Evolutionary conservation across 2,888 invertebrate species (phyloP), one percentile per base, ranked within the genome.

Genomic region (Drosophila tanythrix): DNA sequence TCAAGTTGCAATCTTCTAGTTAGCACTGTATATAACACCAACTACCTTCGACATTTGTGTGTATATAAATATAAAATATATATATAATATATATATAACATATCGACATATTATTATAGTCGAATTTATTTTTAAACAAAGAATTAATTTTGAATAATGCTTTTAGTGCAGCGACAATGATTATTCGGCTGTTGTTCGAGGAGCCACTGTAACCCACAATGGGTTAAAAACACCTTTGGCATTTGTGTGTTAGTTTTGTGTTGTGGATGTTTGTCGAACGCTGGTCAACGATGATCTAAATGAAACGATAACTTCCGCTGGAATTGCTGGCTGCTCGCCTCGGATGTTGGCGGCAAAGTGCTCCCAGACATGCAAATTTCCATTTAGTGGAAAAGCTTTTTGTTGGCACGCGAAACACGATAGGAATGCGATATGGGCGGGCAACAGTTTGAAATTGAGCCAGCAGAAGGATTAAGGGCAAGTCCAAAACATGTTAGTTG

Each of bases 361-460:
- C 71, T 46, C 60, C 52, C 68, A 67, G 77, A 87, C 86, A 90
- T 87, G 86, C 90, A 75, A 87, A 84, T 90, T 78, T 79, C 52
- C 77, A 87, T 77, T 87, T 87, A 87, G 72, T 73, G 70, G 60
- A 46, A 87, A 89, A 87, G 88, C 67, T 71, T 81, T 81, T 79
- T 62, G 62, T 48, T 59, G 61, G 65, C 76, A 68, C 60, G 57
- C 60, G 56, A 55, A 76, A 68, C 57, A 53, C 55, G 64, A 58
- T 46, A 21, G 11, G 38, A 52, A 52, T 35, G 36, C 29, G 27
- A 63, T 56, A 62, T 50, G 58, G 62, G 53, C 61, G 40, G 73
- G 53, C 73, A 72, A 78, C 74, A 68, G 69, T 65, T 60, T 48
- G 40, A 43, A 68, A 50, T 36, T 36, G 36, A 35, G 6, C 33